Evolutionary conservation across 2,113 vertebrate species (phyloP), one percentile per base, ranked within the genome.

Genomic region (Istiophorus platypterus): DNA sequence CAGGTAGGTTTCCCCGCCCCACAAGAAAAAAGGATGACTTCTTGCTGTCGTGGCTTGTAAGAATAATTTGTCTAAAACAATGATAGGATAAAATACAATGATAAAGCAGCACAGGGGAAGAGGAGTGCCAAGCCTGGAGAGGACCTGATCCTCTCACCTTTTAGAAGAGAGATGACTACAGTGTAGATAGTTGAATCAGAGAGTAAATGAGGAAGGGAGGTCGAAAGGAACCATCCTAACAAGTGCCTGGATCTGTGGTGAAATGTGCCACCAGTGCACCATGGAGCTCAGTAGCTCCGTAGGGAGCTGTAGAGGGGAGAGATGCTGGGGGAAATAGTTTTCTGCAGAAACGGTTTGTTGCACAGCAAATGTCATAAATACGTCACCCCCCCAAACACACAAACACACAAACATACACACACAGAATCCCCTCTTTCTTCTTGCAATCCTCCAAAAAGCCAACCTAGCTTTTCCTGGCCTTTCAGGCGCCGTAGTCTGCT

Each of bases 401-500:
- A n/a, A n/a, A n/a, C n/a, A n/a, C n/a, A n/a, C n/a, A n/a, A n/a
- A n/a, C n/a, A n/a, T n/a, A n/a, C n/a, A n/a, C n/a, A n/a, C n/a
- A n/a, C n/a, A n/a, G n/a, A n/a, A 5, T 22, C 66, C 49, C 61
- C 37, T 51, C 2, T 26, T 13, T n/a, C 26, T 24, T 12, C 22
- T 65, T 68, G 39, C 37, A 70, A 71, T 56, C 56, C 58, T 15
- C 52, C 65, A 76, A 49, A 34, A 66, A 75, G 72, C 86, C 76
- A 83, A 62, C 76, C 57, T 79, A 80, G 82, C 78, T 70, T 85
- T 81, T 86, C 66, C 86, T 86, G 86, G 69, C 77, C 68, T 82
- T 80, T 85, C 79, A 73, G 72, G 4, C 4, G 3, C 75, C 51
- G 71, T 8, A n/a, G 51, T 61, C 31, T 61, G 72, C 74, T 64